Conservation (phyloP, 2,888 invertebrate genomes). For the Lithophane leautieri region DNA sequence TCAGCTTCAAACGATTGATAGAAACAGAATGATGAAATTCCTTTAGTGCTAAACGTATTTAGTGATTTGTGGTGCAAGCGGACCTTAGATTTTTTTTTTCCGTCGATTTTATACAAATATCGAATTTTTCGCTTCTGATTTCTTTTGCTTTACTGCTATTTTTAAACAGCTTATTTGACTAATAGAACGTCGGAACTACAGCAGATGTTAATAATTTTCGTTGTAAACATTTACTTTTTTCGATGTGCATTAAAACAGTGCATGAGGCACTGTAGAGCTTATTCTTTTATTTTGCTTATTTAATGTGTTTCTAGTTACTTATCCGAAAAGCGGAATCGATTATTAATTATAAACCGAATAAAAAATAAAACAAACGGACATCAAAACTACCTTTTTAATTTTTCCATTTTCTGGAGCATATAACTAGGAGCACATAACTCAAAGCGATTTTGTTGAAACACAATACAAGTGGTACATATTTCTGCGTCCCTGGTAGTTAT, state of each 20-base stretch:
- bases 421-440: slow-evolving; percentile 67
- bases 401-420: neutral
- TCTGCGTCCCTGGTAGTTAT: slow-evolving; percentile 91
- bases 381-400: neutral
- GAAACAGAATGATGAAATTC: neutral
- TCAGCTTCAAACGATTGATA: neutral
- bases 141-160: slow-evolving; percentile 33
- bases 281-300: slow-evolving; percentile 57
- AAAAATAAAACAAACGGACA: neutral
- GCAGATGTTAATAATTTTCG: slow-evolving; percentile 49
- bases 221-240: slow-evolving; percentile 25
- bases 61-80: neutral
- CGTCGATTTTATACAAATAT: slow-evolving; percentile 37
- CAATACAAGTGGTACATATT: slow-evolving; percentile 77
- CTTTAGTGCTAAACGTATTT: too few species aligned
- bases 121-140: slow-evolving; percentile 47
- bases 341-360: neutral
- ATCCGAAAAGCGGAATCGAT: too few species aligned
- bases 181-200: slow-evolving; percentile 56
- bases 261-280: slow-evolving; percentile 74
- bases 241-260: slow-evolving; percentile 69
- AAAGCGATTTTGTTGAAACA: slow-evolving; percentile 60
- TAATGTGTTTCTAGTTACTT: slow-evolving; percentile 66
- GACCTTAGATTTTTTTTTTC: neutral
- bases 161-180: slow-evolving; percentile 64